Evolutionary conservation across 2,888 invertebrate genomes (phyloP), one percentile per base, ranked within the genome.

Genomic region (Parnassius smintheus): DNA sequence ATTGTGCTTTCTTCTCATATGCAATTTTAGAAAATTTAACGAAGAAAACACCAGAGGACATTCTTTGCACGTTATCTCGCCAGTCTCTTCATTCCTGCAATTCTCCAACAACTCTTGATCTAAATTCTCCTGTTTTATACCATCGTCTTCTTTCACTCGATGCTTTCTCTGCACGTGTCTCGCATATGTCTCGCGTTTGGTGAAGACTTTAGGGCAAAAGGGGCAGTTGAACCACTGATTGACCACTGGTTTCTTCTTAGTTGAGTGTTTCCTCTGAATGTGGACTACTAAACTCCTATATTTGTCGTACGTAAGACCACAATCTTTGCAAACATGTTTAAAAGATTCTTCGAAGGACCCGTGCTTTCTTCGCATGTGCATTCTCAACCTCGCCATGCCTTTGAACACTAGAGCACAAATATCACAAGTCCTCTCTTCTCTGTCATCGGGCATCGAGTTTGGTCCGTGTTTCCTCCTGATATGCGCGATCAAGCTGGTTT

Each of bases 341-440:
- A 91, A 91, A 0, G 87, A 77, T 0, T 91, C 90, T 52, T 83
- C 77, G 49, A 85, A 87, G 0, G 81, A 77, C 0, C 84, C 87
- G 61, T 91, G 91, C 58, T 89, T 90, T 48, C 91, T 75, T 42
- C 85, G 70, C 90, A 90, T 91, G 59, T 91, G 91, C 87, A 90
- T 86, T 0, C 90, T 70, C 63, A 91, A 73, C 18, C 91, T 74
- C 0, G 79, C 66, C 59, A 73, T 77, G 0, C 91, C 91, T 78
- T 90, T 89, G 53, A 91, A 91, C 11, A 90, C 90, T 65, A 90
- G 67, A 2, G 88, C 83, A 59, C 91, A 91, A 1, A 89, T 76
- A 2, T 91, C 90, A 69, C 91, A 91, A 0, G 87, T 82, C 10
- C 78, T 68, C 63, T 90, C 89, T 52, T 81, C 77, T 13, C 72